phyloP scores from a whole-genome alignment of 2,113 vertebrate species.

The Muscicapa adusta region DNA sequence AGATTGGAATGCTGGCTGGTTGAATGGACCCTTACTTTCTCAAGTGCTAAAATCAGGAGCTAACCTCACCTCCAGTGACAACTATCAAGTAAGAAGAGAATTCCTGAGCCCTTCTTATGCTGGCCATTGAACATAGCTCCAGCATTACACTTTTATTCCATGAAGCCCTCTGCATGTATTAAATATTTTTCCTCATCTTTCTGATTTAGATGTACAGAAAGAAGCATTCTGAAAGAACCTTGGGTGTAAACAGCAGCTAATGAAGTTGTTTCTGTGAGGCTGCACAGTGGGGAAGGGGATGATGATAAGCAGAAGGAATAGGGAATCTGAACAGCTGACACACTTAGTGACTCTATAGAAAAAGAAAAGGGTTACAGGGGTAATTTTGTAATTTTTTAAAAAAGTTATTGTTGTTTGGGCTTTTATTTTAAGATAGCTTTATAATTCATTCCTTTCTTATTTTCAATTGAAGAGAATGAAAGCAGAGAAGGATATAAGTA shows the following conservation, averaged over 20 bases:
- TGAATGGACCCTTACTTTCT: background rate
- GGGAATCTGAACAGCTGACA: background rate
- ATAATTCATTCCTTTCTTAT: background rate
- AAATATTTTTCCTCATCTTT: background rate
- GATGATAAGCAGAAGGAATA: background rate
- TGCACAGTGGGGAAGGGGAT: background rate
- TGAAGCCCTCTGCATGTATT: background rate
- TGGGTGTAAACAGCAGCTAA: background rate
- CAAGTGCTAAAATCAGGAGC: background rate
- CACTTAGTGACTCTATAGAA: too few relatives aligned
- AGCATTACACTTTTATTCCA: background rate
- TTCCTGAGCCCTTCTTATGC: background rate
- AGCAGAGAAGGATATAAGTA: background rate
- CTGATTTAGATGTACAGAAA: background rate
- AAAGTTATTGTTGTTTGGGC: accelerated
- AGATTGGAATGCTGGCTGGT: background rate
- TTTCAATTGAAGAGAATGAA: background rate
- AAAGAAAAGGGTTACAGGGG: accelerated
- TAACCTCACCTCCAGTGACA: background rate
- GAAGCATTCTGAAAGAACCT: background rate
- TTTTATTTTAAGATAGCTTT: background rate
- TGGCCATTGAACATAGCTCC: background rate
- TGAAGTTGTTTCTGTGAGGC: background rate
- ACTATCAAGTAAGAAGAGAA: background rate
- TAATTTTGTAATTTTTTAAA: background rate